These are phyloP conservation scores for Colletes latitarsis DNA, from an alignment of 1,140 invertebrate genomes.

Conservation along the genomic window DNA sequence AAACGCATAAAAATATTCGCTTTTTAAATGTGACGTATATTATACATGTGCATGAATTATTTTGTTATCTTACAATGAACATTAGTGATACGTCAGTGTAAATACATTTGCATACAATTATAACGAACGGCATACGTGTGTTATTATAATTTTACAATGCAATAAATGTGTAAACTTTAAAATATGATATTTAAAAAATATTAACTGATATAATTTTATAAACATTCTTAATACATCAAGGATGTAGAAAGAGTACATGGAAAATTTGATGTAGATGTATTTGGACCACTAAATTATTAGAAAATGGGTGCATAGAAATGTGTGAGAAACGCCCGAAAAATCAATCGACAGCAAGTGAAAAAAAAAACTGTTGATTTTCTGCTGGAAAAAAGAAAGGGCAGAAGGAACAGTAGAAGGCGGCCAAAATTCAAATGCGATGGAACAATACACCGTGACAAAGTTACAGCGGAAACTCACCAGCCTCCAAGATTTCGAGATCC, in stretches of 20 bases:
- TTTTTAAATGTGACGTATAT: neutral
- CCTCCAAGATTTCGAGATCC: constrained; percentile 77
- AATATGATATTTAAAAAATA: neutral
- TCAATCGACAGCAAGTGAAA: constrained; percentile 25
- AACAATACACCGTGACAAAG: neutral
- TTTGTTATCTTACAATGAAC: neutral
- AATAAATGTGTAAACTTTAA: neutral
- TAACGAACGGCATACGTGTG: neutral
- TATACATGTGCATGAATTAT: neutral
- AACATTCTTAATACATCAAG: neutral
- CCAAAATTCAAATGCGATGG: neutral
- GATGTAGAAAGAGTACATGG: neutral
- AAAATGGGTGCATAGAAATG: constrained; percentile 5
- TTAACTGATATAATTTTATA: no score
- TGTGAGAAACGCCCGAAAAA: constrained; percentile 44
- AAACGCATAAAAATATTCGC: neutral
- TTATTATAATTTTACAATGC: neutral
- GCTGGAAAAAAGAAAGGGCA: no score
- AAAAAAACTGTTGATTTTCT: neutral
- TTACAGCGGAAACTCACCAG: constrained; percentile 68
- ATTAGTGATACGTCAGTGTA: neutral
- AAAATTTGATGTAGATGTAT: neutral
- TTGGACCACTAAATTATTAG: neutral
- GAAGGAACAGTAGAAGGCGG: no score
- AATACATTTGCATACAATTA: neutral